phyloP scores from a whole-genome alignment of 2,797 vertebrate species.

The Ptychobarbus kaznakovi region DNA sequence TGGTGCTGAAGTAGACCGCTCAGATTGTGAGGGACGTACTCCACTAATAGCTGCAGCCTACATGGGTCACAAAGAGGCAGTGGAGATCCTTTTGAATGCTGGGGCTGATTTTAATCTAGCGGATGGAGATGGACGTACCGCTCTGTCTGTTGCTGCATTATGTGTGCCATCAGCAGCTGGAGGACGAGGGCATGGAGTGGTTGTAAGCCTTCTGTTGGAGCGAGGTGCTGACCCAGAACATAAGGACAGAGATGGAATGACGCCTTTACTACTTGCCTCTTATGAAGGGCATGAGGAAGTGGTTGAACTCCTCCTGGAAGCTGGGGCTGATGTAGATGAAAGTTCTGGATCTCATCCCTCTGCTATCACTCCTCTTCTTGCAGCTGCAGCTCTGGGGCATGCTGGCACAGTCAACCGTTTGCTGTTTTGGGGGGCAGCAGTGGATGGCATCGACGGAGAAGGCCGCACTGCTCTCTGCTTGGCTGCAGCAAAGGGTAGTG shows the following conservation, averaged over 20 bases:
- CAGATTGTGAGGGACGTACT: constrained; percentile 80
- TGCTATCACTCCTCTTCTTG: constrained; percentile 78
- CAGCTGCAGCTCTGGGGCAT: constrained; percentile 83
- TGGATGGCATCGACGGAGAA: constrained; percentile 81
- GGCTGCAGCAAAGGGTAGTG: constrained; percentile 79
- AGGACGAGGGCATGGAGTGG: constrained; percentile 74
- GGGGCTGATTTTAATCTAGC: constrained; percentile 74
- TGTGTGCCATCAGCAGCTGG: constrained; percentile 78
- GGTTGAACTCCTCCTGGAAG: constrained; percentile 83
- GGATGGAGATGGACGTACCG: constrained; percentile 80
- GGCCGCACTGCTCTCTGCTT: constrained; percentile 81
- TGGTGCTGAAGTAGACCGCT: constrained; percentile 75
- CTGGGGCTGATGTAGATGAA: constrained; percentile 82
- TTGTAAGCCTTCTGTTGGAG: constrained; percentile 81
- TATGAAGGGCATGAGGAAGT: constrained; percentile 83
- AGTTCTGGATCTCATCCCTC: constrained; percentile 69
- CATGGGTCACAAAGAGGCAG: constrained; percentile 83
- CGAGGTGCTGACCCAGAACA: constrained; percentile 77
- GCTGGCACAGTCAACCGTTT: constrained; percentile 75
- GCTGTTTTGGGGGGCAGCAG: constrained; percentile 84
- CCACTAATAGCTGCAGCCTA: constrained; percentile 84
- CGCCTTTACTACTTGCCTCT: constrained; percentile 81
- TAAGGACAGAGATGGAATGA: constrained; percentile 82
- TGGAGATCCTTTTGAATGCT: constrained; percentile 77
- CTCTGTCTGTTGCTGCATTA: constrained; percentile 81